A percentile compares a stretch with the other conserved stretches of the same genome.
phyloP scores from a whole-genome alignment of 1,140 invertebrate genomes.

The Myzus persicae region DNA sequence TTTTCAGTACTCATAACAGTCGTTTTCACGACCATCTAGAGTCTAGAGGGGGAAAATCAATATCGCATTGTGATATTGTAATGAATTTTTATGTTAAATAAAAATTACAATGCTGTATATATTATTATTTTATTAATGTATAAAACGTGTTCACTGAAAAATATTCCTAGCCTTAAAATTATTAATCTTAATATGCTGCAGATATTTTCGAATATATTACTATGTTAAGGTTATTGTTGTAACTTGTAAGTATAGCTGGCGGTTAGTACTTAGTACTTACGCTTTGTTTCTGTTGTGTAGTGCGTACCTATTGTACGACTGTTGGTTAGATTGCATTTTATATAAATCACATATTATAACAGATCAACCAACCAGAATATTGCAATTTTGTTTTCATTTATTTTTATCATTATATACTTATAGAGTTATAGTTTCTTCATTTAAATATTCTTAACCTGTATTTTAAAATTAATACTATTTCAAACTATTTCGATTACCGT shows the following conservation, averaged over 20 bases:
- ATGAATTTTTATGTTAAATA: constrained; percentile 4
- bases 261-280: neutral
- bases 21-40: neutral
- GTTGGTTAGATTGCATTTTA: neutral
- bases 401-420: neutral
- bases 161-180: neutral
- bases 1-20: neutral
- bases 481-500: neutral
- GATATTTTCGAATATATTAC: neutral
- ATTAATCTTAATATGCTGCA: neutral
- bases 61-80: neutral
- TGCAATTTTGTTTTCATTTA: neutral
- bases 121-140: neutral
- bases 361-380: neutral
- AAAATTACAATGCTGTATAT: neutral
- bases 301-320: neutral
- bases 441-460: neutral
- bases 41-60: neutral
- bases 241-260: neutral
- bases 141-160: no score
- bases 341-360: neutral
- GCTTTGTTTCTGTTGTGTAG: no score
- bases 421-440: neutral
- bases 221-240: neutral
- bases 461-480: no score